Conservation (phyloP, 2,797 vertebrate species). For the Labroides dimidiatus region DNA sequence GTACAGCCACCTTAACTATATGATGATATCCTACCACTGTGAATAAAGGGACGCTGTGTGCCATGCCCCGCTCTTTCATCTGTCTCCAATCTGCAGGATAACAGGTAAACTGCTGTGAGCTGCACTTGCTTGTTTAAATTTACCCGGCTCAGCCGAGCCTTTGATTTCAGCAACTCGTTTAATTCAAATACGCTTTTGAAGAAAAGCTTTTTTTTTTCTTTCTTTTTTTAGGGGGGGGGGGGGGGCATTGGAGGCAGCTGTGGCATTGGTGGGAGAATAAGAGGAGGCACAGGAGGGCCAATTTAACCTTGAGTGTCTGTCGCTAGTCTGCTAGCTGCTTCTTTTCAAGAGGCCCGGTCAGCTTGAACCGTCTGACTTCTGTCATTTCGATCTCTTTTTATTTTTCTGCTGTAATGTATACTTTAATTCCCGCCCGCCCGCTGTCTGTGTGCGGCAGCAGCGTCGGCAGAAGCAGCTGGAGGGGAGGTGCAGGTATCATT, state of each 20-base stretch:
- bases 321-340: constrained; percentile 77
- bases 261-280: constrained; percentile 57
- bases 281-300: constrained; percentile 92
- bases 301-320: constrained; percentile 99
- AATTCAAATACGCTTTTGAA: constrained; percentile 98
- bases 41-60: constrained; percentile 76
- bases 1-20: constrained; percentile 65
- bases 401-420: constrained; percentile 97
- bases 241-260: constrained; percentile 53
- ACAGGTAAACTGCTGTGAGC: constrained; percentile 95
- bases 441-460: constrained; percentile 63
- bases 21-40: constrained; percentile 78
- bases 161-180: constrained; percentile 96
- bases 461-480: constrained; percentile 82
- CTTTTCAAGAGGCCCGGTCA: constrained; percentile 98
- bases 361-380: constrained; percentile 99
- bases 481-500: constrained; percentile 97
- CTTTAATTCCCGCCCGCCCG: constrained; percentile 88
- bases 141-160: constrained; percentile 88
- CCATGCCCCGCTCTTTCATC: constrained; percentile 88
- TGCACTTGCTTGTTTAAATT: constrained; percentile 95
- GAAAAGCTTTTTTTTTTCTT: constrained; percentile 72
- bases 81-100: constrained; percentile 85
- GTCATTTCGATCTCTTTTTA: constrained; percentile 96
- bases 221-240: constrained; percentile 20